Percentiles rank a stretch among this genome's conserved stretches.
phyloP scores from a whole-genome alignment of 2,888 invertebrate species.

The Harpalus rubripes region DNA sequence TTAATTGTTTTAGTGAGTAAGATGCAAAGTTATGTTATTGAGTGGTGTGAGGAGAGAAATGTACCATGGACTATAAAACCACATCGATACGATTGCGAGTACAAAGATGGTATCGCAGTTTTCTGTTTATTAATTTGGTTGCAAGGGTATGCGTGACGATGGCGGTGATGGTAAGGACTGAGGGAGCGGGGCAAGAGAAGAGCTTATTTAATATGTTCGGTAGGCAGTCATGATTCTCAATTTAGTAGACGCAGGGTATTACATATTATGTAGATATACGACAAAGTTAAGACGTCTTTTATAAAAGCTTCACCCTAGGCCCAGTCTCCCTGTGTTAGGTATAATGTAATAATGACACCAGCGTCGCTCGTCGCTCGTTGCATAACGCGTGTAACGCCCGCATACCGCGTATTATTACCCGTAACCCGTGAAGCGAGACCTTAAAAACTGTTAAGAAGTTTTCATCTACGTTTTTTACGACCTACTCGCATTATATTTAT shows the following conservation, averaged over 20 bases:
- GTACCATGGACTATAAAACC: neutral
- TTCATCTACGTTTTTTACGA: conserved; percentile 66
- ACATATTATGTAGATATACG: conserved; percentile 73
- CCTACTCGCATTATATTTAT: conserved; percentile 67
- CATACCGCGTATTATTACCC: conserved; percentile 8
- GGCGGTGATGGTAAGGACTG: neutral
- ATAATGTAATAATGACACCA: conserved; percentile 74
- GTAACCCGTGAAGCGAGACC: conserved; percentile 63
- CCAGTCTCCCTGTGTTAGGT: conserved; percentile 68
- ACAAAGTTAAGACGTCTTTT: conserved; percentile 72
- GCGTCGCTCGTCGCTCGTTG: conserved; percentile 59
- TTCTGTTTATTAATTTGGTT: conserved; percentile 36
- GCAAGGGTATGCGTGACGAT: conserved; percentile 6
- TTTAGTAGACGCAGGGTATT: conserved; percentile 72
- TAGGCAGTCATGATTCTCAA: conserved; percentile 73
- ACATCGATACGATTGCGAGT: neutral
- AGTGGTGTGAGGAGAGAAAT: too few species aligned
- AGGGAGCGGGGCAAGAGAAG: neutral
- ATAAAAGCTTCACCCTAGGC: conserved; percentile 58
- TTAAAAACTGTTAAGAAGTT: conserved; percentile 66
- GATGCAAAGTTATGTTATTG: too few species aligned
- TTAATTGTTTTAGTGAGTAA: too few species aligned
- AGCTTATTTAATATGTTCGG: conserved; percentile 70
- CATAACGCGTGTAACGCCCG: conserved; percentile 29
- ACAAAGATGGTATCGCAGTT: neutral